Conservation (phyloP, 2,888 invertebrate genomes). For the Epirrhoe alternata region DNA sequence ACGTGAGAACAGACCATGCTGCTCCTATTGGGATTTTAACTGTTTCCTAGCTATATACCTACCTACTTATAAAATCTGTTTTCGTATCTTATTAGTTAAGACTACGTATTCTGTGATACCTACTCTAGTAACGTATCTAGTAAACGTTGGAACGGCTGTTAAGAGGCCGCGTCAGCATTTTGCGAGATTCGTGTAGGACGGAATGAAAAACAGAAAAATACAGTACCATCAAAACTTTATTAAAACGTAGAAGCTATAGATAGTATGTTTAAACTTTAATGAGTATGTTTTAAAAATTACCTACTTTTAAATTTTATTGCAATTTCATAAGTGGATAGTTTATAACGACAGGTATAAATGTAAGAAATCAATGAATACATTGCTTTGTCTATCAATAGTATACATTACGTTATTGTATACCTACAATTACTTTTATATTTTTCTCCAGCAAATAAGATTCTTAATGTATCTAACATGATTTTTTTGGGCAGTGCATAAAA, state of each 20-base stretch:
- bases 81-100: too few relatives aligned
- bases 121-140: too few relatives aligned
- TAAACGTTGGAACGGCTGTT: too few relatives aligned
- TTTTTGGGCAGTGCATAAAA: not conserved
- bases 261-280: constrained; percentile 33
- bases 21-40: constrained; percentile 50
- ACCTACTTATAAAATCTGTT: not conserved
- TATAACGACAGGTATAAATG: constrained; percentile 33
- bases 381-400: constrained; percentile 18
- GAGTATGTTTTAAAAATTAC: constrained; percentile 40
- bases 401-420: constrained; percentile 1
- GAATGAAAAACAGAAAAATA: constrained; percentile 1
- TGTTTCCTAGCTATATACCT: constrained; percentile 4
- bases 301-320: constrained; percentile 41
- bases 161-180: too few relatives aligned
- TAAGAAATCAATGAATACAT: constrained; percentile 46
- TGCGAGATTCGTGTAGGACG: too few relatives aligned
- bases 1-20: constrained; percentile 78
- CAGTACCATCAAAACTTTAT: constrained; percentile 44
- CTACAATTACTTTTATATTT: constrained; percentile 9
- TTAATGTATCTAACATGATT: not conserved
- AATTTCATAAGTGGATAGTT: constrained; percentile 44
- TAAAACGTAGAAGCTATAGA: constrained; percentile 43
- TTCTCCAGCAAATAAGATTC: constrained; percentile 1
- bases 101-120: too few relatives aligned